Percentiles rank a stretch among this genome's conserved stretches.
These are phyloP conservation scores for Chaetodon auriga DNA, from an alignment of 2,113 vertebrate genomes.

Conservation along the genomic window DNA sequence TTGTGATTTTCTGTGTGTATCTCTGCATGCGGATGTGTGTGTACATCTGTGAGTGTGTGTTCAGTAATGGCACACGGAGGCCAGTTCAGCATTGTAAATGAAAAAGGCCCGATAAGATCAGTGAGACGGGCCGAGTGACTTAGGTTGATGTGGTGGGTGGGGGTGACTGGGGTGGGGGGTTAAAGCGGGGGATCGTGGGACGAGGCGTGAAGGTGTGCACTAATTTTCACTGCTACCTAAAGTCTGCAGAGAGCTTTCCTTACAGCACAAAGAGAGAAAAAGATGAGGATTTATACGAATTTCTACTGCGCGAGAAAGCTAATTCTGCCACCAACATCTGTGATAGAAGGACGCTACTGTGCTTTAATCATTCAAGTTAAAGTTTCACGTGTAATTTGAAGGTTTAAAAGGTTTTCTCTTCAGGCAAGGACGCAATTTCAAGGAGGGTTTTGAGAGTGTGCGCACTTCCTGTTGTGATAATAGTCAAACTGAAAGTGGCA, in stretches of 20 bases:
- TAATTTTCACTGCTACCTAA: conserved; percentile 3
- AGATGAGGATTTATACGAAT: background rate
- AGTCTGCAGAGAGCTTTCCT: conserved; percentile 5
- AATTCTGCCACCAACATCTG: background rate
- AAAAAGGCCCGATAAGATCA: conserved; percentile 74
- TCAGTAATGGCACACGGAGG: conserved; percentile 57
- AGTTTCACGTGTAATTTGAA: background rate
- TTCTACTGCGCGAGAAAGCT: background rate
- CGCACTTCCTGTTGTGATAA: background rate
- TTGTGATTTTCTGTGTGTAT: conserved; percentile 30
- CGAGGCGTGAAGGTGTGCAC: conserved; percentile 27
- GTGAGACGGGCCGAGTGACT: conserved; percentile 60
- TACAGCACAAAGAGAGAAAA: background rate
- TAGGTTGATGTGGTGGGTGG: conserved; percentile 51
- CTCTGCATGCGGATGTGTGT: conserved; percentile 25
- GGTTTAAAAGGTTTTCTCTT: background rate
- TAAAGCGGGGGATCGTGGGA: conserved; percentile 43
- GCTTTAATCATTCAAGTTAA: background rate
- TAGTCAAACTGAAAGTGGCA: background rate
- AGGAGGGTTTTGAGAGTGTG: background rate
- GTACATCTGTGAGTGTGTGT: conserved; percentile 9
- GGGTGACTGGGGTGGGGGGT: background rate
- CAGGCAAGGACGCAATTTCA: background rate
- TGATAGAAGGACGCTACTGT: background rate
- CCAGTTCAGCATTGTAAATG: conserved; percentile 74